phyloP scores from a whole-genome alignment of 1,140 invertebrate species.

The Diorhabda elongata region DNA sequence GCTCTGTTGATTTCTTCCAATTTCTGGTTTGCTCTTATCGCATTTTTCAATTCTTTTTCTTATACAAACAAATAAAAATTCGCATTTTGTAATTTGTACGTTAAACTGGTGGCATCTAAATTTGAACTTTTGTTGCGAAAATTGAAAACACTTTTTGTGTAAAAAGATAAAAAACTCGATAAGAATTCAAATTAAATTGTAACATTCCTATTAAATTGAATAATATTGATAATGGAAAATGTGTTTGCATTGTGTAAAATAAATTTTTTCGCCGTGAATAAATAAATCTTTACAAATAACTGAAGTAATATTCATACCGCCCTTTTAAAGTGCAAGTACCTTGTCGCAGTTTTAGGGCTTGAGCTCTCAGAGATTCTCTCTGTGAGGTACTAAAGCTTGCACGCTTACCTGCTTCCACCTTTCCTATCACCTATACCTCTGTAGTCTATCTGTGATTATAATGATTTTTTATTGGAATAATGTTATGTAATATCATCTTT shows the following conservation, averaged over 20 bases:
- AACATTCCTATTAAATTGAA: slow-evolving; percentile 65
- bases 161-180: slow-evolving; percentile 32
- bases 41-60: slow-evolving; percentile 47
- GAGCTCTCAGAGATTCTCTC: too few relatives aligned
- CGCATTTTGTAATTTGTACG: slow-evolving; percentile 49
- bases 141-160: slow-evolving; percentile 61
- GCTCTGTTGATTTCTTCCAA: slow-evolving; percentile 44
- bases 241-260: slow-evolving; percentile 65
- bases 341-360: too few relatives aligned
- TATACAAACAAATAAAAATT: slow-evolving; percentile 49
- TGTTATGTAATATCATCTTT: too few relatives aligned
- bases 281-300: slow-evolving; percentile 66
- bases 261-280: slow-evolving; percentile 56
- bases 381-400: too few relatives aligned
- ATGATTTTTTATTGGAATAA: too few relatives aligned
- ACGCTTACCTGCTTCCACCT: too few relatives aligned
- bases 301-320: slow-evolving; percentile 60
- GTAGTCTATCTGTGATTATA: too few relatives aligned
- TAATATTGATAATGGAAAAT: slow-evolving; percentile 64
- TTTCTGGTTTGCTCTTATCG: slow-evolving; percentile 36
- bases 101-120: slow-evolving; percentile 44
- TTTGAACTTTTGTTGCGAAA: slow-evolving; percentile 51
- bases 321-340: too few relatives aligned
- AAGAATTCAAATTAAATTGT: too few relatives aligned
- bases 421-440: too few relatives aligned